Conservation (phyloP, 2,888 invertebrate genomes). For the Frankliniella intonsa region DNA sequence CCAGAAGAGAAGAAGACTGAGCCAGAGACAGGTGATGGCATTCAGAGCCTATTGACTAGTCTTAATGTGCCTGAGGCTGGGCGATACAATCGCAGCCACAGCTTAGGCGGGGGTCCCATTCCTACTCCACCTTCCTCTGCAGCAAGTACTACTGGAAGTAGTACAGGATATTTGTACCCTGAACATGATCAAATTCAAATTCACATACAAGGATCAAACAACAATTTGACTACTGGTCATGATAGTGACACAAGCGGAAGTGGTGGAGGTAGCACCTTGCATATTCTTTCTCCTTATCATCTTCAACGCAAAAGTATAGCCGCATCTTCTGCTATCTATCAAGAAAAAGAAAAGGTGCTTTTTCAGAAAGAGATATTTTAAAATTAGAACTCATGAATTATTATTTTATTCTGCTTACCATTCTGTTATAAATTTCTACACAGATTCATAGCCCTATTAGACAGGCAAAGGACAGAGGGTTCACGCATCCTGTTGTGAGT, state of each 20-base stretch:
- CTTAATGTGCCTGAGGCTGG: slow-evolving; percentile 14
- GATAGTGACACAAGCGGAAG: slow-evolving; percentile 41
- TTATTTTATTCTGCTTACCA: neutral
- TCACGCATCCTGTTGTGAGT: slow-evolving; percentile 34
- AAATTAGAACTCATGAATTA: neutral
- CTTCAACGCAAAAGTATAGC: slow-evolving; percentile 3
- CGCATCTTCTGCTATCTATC: neutral
- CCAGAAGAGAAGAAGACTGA: slow-evolving; percentile 32
- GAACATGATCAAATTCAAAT: slow-evolving; percentile 35
- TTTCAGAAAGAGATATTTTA: neutral
- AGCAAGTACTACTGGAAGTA: neutral
- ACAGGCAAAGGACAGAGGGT: slow-evolving; percentile 35
- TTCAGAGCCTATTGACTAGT: neutral
- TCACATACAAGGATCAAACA: slow-evolving; percentile 36
- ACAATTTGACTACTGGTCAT: slow-evolving; percentile 33
- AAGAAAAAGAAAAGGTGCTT: slow-evolving; percentile 14
- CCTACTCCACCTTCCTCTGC: neutral
- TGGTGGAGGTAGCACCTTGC: neutral
- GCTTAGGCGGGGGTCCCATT: slow-evolving; percentile 21
- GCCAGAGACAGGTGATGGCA: neutral
- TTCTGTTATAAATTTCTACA: neutral
- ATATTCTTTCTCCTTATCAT: neutral
- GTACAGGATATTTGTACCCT: slow-evolving; percentile 31
- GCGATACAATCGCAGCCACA: slow-evolving; percentile 28
- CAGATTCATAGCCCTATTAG: slow-evolving; percentile 14